Conservation (phyloP, 2,113 vertebrate species). For the Ursus arctos region DNA sequence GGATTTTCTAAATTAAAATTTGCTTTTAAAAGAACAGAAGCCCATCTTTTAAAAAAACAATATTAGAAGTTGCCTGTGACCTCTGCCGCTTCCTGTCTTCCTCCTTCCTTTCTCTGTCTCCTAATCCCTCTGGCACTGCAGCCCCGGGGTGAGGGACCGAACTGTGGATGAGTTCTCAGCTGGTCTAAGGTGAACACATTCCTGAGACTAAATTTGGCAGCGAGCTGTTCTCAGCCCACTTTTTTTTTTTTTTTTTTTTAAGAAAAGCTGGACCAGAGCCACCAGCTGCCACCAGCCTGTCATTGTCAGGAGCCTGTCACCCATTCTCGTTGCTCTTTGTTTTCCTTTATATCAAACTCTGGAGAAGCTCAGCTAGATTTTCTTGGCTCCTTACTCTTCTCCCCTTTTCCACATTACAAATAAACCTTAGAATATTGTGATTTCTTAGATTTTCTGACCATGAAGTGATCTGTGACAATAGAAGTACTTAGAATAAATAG, state of each 20-base stretch:
- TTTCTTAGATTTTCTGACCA: not conserved
- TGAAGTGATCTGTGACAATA: not conserved
- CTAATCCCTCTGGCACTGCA: not conserved
- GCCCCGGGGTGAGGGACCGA: not conserved
- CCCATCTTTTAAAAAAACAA: not conserved
- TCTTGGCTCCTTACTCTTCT: not conserved
- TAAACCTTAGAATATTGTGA: not conserved
- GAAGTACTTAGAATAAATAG: not conserved
- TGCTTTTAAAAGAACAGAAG: conserved; percentile 32
- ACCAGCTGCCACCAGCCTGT: not conserved
- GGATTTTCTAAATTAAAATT: not conserved
- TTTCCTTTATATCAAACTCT: not conserved
- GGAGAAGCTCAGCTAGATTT: not conserved
- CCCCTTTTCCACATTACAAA: not conserved
- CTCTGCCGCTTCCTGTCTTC: not conserved
- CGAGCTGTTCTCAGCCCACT: not conserved
- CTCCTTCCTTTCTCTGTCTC: not conserved
- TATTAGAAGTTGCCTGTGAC: not conserved
- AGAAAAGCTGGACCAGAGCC: not conserved
- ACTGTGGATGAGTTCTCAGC: not conserved
- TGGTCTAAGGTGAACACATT: not conserved
- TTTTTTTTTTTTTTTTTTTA: not conserved
- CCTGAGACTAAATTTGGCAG: not conserved
- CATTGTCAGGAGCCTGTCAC: not conserved
- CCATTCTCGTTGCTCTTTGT: not conserved